Evolutionary conservation across 2,888 invertebrate species (phyloP), one percentile per base, ranked within the genome.

Genomic region (Synergus japonicus): DNA sequence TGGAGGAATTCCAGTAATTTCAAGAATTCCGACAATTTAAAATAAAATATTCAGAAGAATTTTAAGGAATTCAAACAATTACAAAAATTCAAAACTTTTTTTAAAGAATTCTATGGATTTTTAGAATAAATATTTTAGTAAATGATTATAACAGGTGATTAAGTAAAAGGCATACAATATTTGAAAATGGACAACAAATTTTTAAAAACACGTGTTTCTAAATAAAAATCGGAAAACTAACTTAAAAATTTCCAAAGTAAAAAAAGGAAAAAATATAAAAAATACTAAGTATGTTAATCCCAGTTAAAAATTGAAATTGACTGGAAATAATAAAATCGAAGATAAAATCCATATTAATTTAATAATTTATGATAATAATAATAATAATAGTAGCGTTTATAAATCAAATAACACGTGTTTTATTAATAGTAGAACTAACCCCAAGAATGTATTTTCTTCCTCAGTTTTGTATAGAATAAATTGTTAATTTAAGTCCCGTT

Each of bases 391-490:
- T 22, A 13, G 29, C 0, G 2, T 12, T 12, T 22, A 22, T 60
- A 60, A 12, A 60, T 60, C 4, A 22, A 22, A 60, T 18, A 63
- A 63, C 63, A 63, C 63, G 63, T 63, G 63, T 63, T 63, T 63
- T 18, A 9, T 18, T 15, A 18, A 18, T 3, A 22, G 5, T 60
- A 22, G 1, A 63, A 63, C 63, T 63, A 63, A 63, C 63, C 63
- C 29, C 7, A 63, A 63, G 22, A 12, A 12, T 4, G 1, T 12
- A 4, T 22, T 22, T 63, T 29, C 18, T 58, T n/a, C n/a, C n/a
- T n/a, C 15, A 49, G 54, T n/a, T 54, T 9, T 18, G 3, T 18
- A 58, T 29, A 29, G 3, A 9, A 0, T 4, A 58, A 18, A 1
- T 18, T 58, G 8, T 9, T 58, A 4, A 2, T 18, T 58, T 58